A percentile compares a stretch with the other conserved stretches of the same genome.
Conservation (phyloP, 1,140 invertebrate species). For the Drosophila novamexicana region DNA sequence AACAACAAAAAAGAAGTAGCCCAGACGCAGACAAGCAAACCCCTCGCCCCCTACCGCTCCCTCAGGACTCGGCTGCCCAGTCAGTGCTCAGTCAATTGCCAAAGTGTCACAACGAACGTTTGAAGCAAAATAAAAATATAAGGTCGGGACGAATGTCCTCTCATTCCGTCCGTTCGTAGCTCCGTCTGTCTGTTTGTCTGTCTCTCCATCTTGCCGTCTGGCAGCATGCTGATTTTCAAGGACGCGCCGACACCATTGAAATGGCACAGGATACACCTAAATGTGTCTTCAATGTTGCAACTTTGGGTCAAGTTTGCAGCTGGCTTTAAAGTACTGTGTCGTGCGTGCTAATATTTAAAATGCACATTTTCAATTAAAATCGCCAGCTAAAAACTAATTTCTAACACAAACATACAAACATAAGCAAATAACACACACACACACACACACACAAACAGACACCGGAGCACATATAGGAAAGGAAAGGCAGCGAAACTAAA, state of each 20-base stretch:
- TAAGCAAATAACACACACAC: conserved; percentile 30
- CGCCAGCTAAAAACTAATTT: conserved; percentile 64
- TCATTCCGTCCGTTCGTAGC: conserved; percentile 2
- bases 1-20: conserved; percentile 23
- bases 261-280: conserved; percentile 35
- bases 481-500: conserved; percentile 38
- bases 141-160: conserved; percentile 23
- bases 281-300: conserved; percentile 20
- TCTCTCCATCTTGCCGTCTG: conserved; percentile 30
- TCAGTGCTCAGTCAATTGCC: conserved; percentile 54
- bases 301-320: conserved; percentile 60
- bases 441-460: background rate
- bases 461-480: background rate
- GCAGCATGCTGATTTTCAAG: conserved; percentile 74
- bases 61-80: conserved; percentile 13
- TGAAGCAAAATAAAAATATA: conserved; percentile 52
- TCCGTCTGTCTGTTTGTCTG: background rate
- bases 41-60: background rate
- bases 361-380: conserved; percentile 52
- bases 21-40: conserved; percentile 25
- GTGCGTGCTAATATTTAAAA: conserved; percentile 45
- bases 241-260: conserved; percentile 61
- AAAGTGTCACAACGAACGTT: conserved; percentile 76
- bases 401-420: conserved; percentile 61
- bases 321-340: conserved; percentile 38